These are phyloP conservation scores for Anser brachyrhynchus DNA, from an alignment of 2,113 vertebrate species.

Conservation along the genomic window DNA sequence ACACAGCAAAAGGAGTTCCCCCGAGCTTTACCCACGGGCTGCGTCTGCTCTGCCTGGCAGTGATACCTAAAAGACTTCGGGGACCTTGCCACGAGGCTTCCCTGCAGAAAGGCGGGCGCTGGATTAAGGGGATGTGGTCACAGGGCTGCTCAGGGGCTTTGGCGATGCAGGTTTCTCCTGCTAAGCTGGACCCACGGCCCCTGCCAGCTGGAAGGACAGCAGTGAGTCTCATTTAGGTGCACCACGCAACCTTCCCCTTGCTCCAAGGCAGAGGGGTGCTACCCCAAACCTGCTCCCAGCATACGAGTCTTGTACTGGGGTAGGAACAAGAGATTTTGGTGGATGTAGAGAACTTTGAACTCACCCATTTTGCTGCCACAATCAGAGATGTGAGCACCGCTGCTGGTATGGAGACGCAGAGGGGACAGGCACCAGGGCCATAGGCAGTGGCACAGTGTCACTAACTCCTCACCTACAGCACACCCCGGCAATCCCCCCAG, in stretches of 20 bases:
- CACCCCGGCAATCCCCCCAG: rapidly evolving
- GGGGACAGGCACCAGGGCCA: background rate
- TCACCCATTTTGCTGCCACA: background rate
- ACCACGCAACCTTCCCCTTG: background rate
- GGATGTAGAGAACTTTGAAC: background rate
- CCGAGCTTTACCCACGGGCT: rapidly evolving
- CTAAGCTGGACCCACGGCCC: background rate
- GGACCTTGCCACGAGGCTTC: background rate
- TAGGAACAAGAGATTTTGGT: background rate
- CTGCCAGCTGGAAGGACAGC: background rate
- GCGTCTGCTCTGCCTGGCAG: background rate
- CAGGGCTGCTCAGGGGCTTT: background rate
- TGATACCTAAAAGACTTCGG: background rate
- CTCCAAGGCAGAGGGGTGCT: background rate
- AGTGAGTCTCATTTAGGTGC: background rate
- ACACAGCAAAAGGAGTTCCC: background rate
- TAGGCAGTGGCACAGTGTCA: background rate
- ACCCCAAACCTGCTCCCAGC: background rate
- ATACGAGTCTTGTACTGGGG: rapidly evolving
- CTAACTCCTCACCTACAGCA: background rate
- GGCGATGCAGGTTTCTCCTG: background rate
- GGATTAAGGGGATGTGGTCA: background rate
- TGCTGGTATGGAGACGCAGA: rapidly evolving
- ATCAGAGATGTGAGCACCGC: rapidly evolving
- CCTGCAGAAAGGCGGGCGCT: background rate